Evolutionary conservation across 2,888 invertebrate species (phyloP), one percentile per base, ranked within the genome.

Genomic region (Lochmaea capreae): DNA sequence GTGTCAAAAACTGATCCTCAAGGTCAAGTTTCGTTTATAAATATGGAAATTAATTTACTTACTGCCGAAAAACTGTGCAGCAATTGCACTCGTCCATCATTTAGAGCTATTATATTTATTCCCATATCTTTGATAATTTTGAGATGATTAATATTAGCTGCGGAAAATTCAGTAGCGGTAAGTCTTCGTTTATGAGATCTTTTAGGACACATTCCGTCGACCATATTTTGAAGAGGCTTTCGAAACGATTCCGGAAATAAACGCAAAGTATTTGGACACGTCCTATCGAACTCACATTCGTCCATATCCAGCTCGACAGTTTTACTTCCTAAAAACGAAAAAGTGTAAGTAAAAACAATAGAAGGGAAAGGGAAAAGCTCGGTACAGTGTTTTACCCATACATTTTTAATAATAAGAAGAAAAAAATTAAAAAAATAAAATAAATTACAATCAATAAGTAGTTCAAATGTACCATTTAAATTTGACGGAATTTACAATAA

Each of bases 41-140:
- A 22, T 22, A 22, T 3, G 22, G 22, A 22, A 3, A 22, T 22
- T 22, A 3, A 22, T 22, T 22, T 69, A 88, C 90, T 90, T 89
- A 97, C 97, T 88, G 95, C 92, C 79, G 94, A 92, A 83, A 93
- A 94, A 63, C 95, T 94, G 86, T 99, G 98, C 68, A 97, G 90
- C 72, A 99, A 90, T 86, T 98, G 97, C 75, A 99, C 93, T 77
- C 96, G 89, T 65, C 98, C 98, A 86, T 98, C 97, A 16, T 93
- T 91, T 85, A 97, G 89, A 0, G 95, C 95, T 76, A 96, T 90
- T 81, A 98, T 94, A 72, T 95, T 93, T 83, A 99, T 98, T 76
- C 99, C 99, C 97, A 99, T 98, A 85, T 96, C 94, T 74, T 93
- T 92, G 78, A 99, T 91, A 78, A 95, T 91, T 85, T 92, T 92